A percentile compares a stretch with the other conserved stretches of the same genome.
These are phyloP conservation scores for Argyresthia albistria DNA, from an alignment of 2,888 invertebrate genomes.

Conservation along the genomic window DNA sequence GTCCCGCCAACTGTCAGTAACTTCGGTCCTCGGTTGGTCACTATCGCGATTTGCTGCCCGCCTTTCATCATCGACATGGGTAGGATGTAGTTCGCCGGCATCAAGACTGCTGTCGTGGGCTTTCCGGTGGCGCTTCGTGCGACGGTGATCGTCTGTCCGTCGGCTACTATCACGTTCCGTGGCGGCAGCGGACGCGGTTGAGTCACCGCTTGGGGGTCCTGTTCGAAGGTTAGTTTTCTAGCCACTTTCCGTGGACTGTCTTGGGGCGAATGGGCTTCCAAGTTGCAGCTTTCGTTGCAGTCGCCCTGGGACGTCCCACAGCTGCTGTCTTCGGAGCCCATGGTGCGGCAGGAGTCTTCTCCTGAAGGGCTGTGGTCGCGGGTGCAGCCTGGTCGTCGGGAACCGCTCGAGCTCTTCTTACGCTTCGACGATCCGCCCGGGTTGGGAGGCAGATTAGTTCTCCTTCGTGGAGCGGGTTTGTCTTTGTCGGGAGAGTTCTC, in stretches of 20 bases:
- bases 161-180: conserved; percentile 73
- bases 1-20: conserved; percentile 54
- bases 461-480: conserved; percentile 83
- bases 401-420: conserved; percentile 76
- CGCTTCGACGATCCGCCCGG: conserved; percentile 79
- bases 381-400: conserved; percentile 63
- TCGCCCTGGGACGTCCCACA: conserved; percentile 76
- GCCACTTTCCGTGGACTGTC: conserved; percentile 62
- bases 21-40: conserved; percentile 77
- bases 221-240: conserved; percentile 46
- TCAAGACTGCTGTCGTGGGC: conserved; percentile 77
- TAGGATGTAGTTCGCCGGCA: conserved; percentile 81
- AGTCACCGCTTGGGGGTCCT: conserved; percentile 17
- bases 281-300: conserved; percentile 49
- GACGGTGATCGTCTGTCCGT: conserved; percentile 76
- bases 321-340: conserved; percentile 84
- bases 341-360: conserved; percentile 78
- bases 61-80: conserved; percentile 82
- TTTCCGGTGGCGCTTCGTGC: conserved; percentile 73
- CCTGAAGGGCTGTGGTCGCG: conserved; percentile 74
- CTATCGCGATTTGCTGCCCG: conserved; percentile 80
- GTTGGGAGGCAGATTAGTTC: conserved; percentile 82
- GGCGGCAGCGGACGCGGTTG: conserved; percentile 41
- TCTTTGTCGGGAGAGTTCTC: conserved; percentile 87
- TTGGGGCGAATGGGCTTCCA: conserved; percentile 72